These are phyloP conservation scores for Apoda limacodes DNA, from an alignment of 2,888 invertebrate species.

Conservation along the genomic window DNA sequence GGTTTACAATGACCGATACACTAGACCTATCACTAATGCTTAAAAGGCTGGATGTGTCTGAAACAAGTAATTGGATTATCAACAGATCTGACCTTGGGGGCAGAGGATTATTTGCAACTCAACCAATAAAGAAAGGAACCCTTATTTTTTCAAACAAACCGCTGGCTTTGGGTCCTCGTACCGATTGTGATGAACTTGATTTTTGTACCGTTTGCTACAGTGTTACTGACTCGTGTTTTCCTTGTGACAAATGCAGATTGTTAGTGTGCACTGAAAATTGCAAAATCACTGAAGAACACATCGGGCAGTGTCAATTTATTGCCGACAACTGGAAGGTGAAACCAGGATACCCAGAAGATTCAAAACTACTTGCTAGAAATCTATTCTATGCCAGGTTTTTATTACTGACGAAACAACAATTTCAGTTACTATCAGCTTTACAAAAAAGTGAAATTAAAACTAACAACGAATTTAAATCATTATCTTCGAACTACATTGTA, in stretches of 20 bases:
- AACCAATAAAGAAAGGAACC: conserved; percentile 72
- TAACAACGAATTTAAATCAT: conserved; percentile 58
- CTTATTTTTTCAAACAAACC: conserved; percentile 77
- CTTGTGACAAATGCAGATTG: conserved; percentile 74
- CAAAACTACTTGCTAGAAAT: conserved; percentile 27
- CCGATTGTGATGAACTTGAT: conserved; percentile 54
- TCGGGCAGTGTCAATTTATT: conserved; percentile 72
- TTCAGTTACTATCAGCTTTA: conserved; percentile 50
- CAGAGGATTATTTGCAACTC: conserved; percentile 76
- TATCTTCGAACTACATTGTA: conserved; percentile 52
- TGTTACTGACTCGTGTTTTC: conserved; percentile 32
- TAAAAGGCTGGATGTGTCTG: background rate
- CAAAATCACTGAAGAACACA: conserved; percentile 63
- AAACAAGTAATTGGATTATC: conserved; percentile 60
- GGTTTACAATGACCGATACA: background rate
- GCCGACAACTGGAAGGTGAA: conserved; percentile 53
- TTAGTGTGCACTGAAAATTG: conserved; percentile 75
- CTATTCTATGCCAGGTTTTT: conserved; percentile 41
- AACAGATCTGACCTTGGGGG: conserved; percentile 72
- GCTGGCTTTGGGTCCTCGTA: conserved; percentile 74
- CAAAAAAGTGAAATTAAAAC: conserved; percentile 37
- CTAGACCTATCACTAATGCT: background rate
- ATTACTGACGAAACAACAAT: conserved; percentile 41
- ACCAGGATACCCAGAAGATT: conserved; percentile 20
- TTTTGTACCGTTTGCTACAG: conserved; percentile 75